Conservation (phyloP, 2,888 invertebrate genomes). For the Thera obeliscata region DNA sequence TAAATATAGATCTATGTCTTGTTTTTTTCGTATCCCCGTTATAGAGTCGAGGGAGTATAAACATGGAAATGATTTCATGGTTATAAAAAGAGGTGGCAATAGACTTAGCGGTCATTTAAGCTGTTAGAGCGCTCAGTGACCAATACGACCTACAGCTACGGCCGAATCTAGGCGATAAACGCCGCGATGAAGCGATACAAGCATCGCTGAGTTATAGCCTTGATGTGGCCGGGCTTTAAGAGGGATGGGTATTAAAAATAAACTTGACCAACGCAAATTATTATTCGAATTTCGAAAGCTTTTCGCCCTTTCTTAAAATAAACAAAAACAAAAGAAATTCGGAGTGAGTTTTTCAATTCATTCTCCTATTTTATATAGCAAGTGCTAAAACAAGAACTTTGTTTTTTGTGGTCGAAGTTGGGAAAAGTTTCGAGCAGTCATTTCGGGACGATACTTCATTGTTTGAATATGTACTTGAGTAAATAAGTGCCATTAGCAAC, state of each 20-base stretch:
- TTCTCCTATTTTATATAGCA: neutral
- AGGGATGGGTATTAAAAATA: neutral
- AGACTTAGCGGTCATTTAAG: no score
- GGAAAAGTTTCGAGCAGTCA: constrained; percentile 1
- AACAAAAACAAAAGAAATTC: constrained; percentile 32
- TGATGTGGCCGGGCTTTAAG: no score
- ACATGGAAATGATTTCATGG: no score
- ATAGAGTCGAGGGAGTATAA: no score
- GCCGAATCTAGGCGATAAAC: no score
- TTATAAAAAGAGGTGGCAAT: no score
- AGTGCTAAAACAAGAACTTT: neutral
- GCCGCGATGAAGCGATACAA: no score
- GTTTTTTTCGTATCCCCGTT: no score
- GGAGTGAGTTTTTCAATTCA: neutral
- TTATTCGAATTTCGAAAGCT: neutral
- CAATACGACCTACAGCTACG: no score
- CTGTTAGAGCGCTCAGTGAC: no score
- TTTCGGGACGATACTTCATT: neutral
- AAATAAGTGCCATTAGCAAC: neutral
- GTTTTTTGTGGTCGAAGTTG: neutral
- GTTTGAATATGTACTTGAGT: neutral
- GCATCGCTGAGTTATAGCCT: no score
- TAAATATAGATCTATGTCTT: no score
- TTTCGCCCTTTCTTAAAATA: constrained; percentile 34
- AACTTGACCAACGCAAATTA: neutral